Evolutionary conservation across 2,113 vertebrate species (phyloP), one percentile per base, ranked within the genome.

Genomic region (Lucifuga dentata): DNA sequence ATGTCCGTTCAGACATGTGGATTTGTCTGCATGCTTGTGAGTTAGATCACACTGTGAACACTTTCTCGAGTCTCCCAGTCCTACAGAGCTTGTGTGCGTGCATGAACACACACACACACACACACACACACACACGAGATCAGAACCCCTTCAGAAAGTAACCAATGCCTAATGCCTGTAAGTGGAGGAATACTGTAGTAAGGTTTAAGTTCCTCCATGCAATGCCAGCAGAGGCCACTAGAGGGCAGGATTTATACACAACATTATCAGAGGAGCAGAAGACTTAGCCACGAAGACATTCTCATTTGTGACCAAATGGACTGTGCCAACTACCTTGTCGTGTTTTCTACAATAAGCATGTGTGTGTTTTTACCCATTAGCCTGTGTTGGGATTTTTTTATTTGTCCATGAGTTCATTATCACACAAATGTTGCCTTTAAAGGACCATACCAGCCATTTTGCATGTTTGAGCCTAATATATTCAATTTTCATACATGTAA

Each of bases 301-400:
- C 81, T 83, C 81, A 57, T 91, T 44, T 88, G 91, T 91, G 93
- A 93, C 93, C 93, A 93, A 94, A 93, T 83, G 87, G 83, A 93
- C 93, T 93, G 93, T 94, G 93, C 91, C 91, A 93, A 90, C 80
- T 68, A 88, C 78, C 85, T 89, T 88, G 73, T 85, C 74, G 86
- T 86, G 88, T 89, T 91, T 85, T 88, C 60, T 82, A 86, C 73
- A 59, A 78, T 66, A 69, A 58, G 82, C 81, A 84, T 81, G 75
- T 79, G 78, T 79, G 78, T 83, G 68, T 85, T 78, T 80, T 33
- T 76, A 59, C 13, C 68, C 63, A 40, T 15, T 2, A 11, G 4
- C 2, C 13, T 44, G 5, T 16, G 16, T 7, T 35, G 16, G 7
- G 49, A 15, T 32, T 58, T 43, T 29, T 8, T 5, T 70, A 78